Percentiles rank a stretch among this genome's conserved stretches.
These are phyloP conservation scores for Aspiorhynchus laticeps DNA, from an alignment of 2,113 vertebrate species.

Conservation along the genomic window DNA sequence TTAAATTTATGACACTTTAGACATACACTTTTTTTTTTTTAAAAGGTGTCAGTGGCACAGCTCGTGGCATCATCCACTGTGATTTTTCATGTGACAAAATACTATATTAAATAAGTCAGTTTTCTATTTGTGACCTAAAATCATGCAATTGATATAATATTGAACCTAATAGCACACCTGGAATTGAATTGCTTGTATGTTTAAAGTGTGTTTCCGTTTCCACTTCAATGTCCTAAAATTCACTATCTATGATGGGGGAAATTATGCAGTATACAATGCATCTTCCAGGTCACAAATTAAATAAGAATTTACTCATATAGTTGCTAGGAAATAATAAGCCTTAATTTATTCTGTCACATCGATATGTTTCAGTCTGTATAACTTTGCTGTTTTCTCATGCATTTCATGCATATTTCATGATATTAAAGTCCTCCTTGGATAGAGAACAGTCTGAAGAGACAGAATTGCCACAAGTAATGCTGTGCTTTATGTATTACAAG, in stretches of 20 bases:
- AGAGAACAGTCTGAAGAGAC: not conserved
- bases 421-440: constrained; percentile 8
- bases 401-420: constrained; percentile 55
- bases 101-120: not conserved
- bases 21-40: not conserved
- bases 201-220: not conserved
- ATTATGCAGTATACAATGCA: not conserved
- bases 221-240: not conserved
- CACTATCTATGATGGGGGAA: not conserved
- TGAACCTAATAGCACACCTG: not conserved
- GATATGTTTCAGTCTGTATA: not conserved
- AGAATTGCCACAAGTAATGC: constrained; percentile 2
- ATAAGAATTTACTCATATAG: constrained; percentile 9
- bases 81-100: not conserved
- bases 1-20: not conserved
- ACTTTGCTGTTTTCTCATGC: constrained; percentile 30
- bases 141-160: not conserved
- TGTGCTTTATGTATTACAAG: not conserved
- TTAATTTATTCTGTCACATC: constrained; percentile 22
- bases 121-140: not conserved
- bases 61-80: not conserved
- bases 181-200: not conserved
- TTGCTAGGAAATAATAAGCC: constrained; percentile 13
- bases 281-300: constrained; percentile 9
- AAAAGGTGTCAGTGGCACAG: not conserved